These are phyloP conservation scores for Tiaroga cobitis DNA, from an alignment of 2,797 vertebrate genomes.

Conservation along the genomic window DNA sequence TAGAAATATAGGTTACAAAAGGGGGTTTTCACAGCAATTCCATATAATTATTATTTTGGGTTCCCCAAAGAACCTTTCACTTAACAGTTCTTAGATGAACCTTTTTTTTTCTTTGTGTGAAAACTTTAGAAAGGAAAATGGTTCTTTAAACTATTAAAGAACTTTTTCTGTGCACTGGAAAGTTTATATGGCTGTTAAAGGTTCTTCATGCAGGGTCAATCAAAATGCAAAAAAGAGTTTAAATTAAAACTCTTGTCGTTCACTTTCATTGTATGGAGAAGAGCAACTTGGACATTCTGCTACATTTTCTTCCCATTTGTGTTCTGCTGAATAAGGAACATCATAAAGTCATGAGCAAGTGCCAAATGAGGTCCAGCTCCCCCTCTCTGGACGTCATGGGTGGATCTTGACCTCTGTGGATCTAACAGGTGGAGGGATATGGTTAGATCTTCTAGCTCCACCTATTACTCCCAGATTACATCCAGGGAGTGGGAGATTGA, in stretches of 20 bases:
- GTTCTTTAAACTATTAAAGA: neutral
- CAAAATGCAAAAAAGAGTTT: neutral
- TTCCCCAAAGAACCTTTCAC: no score
- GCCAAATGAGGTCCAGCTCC: no score
- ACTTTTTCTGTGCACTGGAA: neutral
- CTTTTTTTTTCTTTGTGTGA: no score
- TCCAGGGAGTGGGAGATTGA: no score
- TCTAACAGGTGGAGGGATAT: no score
- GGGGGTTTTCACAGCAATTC: neutral
- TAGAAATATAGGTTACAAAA: neutral
- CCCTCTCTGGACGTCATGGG: no score
- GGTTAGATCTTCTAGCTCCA: no score
- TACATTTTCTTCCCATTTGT: neutral
- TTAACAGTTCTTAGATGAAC: neutral
- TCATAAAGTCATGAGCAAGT: neutral
- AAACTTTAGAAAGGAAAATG: no score
- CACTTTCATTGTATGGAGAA: neutral
- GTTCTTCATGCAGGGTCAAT: no score
- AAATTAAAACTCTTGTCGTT: neutral
- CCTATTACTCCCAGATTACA: no score
- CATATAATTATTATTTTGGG: no score
- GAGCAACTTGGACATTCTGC: neutral
- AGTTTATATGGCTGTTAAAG: neutral
- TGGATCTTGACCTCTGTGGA: no score
- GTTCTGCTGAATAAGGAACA: neutral